Percentiles rank a stretch among this genome's conserved stretches.
These are phyloP conservation scores for Lanius collurio DNA, from an alignment of 2,113 vertebrate species.

Conservation along the genomic window DNA sequence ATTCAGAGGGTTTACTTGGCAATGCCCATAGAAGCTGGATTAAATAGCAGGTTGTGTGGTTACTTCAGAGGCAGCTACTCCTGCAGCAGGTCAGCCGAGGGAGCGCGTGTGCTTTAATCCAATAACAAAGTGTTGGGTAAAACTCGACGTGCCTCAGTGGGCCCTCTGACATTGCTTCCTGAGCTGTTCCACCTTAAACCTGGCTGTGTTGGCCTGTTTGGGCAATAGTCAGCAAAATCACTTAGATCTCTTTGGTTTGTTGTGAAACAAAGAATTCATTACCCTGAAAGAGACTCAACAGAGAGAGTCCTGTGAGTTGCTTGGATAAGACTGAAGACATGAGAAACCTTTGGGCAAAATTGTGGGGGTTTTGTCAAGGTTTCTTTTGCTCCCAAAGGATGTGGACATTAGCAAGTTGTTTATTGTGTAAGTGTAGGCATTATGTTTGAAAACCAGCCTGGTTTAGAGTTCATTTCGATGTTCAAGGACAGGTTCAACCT, in stretches of 20 bases:
- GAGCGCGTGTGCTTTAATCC: fast-evolving
- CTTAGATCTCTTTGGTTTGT: not conserved
- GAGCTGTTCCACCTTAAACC: fast-evolving
- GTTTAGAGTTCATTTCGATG: not conserved
- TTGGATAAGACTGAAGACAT: not conserved
- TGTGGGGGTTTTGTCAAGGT: not conserved
- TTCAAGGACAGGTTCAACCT: not conserved
- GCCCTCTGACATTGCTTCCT: not conserved
- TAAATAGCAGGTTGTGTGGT: not conserved
- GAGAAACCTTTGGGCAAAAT: not conserved
- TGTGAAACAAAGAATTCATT: not conserved
- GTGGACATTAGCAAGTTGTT: not conserved
- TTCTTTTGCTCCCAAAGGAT: not conserved
- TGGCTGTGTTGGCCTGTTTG: not conserved
- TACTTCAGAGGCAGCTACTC: not conserved
- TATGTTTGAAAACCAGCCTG: not conserved
- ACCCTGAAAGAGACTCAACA: not conserved
- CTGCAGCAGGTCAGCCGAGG: not conserved
- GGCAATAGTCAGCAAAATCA: not conserved
- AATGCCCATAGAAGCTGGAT: not conserved
- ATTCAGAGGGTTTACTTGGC: not conserved
- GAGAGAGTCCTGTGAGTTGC: not conserved
- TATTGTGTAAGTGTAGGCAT: not conserved
- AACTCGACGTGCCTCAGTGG: fast-evolving
- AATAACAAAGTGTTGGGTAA: not conserved